Evolutionary conservation across 2,113 vertebrate genomes (phyloP).

Genomic region (Nasalis larvatus): DNA sequence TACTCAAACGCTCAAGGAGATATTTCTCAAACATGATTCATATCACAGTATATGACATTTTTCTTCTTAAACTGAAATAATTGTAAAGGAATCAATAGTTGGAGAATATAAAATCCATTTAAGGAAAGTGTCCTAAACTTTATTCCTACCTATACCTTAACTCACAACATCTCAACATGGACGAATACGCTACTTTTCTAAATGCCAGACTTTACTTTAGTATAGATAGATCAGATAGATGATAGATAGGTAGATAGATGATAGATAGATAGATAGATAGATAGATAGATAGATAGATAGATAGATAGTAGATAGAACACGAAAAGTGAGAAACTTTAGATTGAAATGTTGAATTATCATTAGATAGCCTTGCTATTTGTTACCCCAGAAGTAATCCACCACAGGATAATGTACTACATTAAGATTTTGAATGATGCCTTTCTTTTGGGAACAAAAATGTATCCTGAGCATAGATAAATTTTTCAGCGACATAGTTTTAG

Average conservation of each 20-base stretch:
- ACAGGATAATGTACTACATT: background rate
- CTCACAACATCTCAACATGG: background rate
- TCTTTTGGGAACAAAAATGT: background rate
- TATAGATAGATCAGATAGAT: background rate
- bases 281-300: background rate
- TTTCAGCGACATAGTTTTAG: background rate
- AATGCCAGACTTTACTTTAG: background rate
- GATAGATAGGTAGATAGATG: background rate
- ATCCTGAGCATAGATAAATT: background rate
- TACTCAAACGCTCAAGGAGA: background rate
- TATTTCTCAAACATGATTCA: background rate
- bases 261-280: background rate
- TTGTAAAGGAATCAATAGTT: background rate
- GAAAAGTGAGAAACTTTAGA: background rate
- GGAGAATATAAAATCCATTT: background rate
- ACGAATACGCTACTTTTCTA: background rate
- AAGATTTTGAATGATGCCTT: background rate
- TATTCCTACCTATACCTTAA: background rate
- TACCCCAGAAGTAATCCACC: background rate
- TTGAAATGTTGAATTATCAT: background rate
- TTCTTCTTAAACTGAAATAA: background rate
- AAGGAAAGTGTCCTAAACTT: background rate
- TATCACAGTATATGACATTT: background rate
- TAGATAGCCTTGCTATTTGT: background rate
- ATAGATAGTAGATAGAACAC: background rate